Base-by-base conservation (phyloP, 1,140 invertebrate species). In the Ericerus pela region DNA sequence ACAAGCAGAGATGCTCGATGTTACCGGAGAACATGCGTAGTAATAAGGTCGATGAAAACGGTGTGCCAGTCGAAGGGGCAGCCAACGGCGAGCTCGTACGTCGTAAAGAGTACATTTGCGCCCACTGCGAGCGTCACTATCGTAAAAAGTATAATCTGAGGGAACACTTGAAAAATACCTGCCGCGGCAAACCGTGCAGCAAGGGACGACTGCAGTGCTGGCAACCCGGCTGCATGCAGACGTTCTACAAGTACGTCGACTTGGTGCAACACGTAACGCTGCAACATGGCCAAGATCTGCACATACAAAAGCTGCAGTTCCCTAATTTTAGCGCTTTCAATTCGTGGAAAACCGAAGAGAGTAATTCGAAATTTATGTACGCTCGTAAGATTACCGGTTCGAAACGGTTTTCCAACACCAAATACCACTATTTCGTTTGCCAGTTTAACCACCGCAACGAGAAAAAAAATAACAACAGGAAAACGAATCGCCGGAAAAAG, bases 301-400 rank as follows among this genome's bases (percentile, higher is more conserved):
- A 47, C 22, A 47, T 47, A 47, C 41, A 47, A 47, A 47, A 47
- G 26, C 14, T 47, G 26, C 41, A 47, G 20, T 47, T 47, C 16
- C 41, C 41, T 47, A 47, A 47, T 47, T 47, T 47, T 14, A 47
- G 10, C 41, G 41, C 41, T 20, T 47, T 47, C 26, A 47, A 47
- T 47, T 24, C 10, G 10, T 47, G 41, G 41, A 47, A 47, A 47
- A 47, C 41, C 3, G 41, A 47, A 24, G 41, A 47, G 14, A 47
- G 41, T 24, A 47, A 47, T 47, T 47, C 41, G 2, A 47, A 47
- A 22, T 47, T 47, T 47, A 47, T 47, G 41, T 47, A 47, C 41
- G 41, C 41, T 47, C 41, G 41, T 2, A 47, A 47, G 18, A 47
- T 47, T 24, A 47, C 41, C 41, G 41, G 41, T 14, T 47, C 41